Conservation (phyloP, 2,113 vertebrate species). For the Stercorarius parasiticus region DNA sequence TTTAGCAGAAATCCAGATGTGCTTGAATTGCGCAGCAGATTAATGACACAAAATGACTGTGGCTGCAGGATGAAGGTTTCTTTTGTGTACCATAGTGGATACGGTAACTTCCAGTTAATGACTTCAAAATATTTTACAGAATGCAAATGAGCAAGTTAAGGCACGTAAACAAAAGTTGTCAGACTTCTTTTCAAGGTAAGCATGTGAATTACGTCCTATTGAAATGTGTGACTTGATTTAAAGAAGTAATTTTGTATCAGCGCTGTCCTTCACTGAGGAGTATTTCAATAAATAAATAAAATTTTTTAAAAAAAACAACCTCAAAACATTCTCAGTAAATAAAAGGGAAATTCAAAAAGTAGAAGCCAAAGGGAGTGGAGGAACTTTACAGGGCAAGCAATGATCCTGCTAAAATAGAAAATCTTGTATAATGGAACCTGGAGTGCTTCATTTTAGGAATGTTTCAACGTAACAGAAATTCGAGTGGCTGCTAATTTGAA, state of each 20-base stretch:
- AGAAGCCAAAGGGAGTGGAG: background rate
- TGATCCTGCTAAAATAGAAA: background rate
- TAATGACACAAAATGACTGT: background rate
- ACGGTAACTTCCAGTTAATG: background rate
- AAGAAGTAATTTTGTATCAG: background rate
- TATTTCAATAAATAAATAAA: background rate
- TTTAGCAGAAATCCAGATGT: conserved; percentile 42
- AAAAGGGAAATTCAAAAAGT: background rate
- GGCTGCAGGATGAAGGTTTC: background rate
- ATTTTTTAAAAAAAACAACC: background rate
- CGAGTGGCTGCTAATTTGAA: background rate
- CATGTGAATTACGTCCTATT: background rate
- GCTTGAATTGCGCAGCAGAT: background rate
- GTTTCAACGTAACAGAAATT: background rate
- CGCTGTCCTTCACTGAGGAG: background rate
- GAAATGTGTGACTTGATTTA: background rate
- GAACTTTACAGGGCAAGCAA: background rate
- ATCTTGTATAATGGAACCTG: background rate
- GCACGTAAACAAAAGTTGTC: background rate
- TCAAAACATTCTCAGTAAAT: background rate
- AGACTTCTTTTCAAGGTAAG: background rate
- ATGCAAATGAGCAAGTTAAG: conserved; percentile 6
- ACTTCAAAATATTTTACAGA: background rate
- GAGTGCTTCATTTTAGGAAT: background rate
- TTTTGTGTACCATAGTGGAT: background rate